phyloP scores from a whole-genome alignment of 2,797 vertebrate genomes.

The Danio kyathit region DNA sequence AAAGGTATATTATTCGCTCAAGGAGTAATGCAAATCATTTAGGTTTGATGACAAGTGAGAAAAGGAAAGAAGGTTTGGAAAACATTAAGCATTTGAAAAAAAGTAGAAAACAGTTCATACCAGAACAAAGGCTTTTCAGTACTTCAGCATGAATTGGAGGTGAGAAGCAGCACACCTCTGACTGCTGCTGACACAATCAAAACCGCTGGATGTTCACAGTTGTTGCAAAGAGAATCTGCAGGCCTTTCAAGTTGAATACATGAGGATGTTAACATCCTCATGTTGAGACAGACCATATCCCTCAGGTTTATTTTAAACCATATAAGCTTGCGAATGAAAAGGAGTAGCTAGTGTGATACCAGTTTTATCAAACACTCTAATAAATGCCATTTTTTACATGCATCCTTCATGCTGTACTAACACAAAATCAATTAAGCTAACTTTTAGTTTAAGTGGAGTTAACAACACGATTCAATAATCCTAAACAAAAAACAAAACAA shows the following conservation, averaged over 20 bases:
- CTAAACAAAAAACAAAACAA: too few species aligned
- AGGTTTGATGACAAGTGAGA: too few species aligned
- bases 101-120: neutral
- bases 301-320: neutral
- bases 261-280: neutral
- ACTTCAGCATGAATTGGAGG: neutral
- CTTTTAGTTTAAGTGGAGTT: too few species aligned
- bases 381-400: too few species aligned
- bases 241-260: neutral
- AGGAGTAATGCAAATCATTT: too few species aligned
- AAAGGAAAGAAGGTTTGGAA: too few species aligned
- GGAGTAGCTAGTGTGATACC: neutral
- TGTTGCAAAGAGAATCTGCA: neutral
- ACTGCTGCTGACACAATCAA: neutral
- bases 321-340: neutral
- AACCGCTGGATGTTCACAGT: neutral
- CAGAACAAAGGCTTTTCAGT: neutral
- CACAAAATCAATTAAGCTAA: too few species aligned
- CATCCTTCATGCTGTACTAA: too few species aligned
- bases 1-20: too few species aligned
- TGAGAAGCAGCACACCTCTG: neutral
- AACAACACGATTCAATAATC: too few species aligned
- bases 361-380: neutral
- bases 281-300: neutral
- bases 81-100: neutral